phyloP scores from a whole-genome alignment of 2,888 invertebrate genomes.

The Lacanobia wlatinum region DNA sequence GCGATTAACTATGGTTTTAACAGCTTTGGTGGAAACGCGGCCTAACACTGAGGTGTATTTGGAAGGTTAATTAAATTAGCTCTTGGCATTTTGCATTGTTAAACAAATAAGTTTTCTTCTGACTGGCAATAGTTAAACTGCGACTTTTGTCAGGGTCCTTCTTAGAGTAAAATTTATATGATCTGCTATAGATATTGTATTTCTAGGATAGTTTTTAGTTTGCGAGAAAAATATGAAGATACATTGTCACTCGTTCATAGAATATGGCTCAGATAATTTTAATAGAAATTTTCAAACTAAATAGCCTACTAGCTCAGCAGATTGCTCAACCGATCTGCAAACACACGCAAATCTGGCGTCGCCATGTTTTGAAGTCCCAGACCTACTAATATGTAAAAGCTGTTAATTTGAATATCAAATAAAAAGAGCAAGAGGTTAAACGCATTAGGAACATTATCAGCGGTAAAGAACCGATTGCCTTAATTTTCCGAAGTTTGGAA shows the following conservation, averaged over 20 bases:
- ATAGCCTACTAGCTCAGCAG: background rate
- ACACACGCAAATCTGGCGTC: conserved; percentile 30
- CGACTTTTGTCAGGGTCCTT: too few species aligned
- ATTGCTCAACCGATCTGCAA: conserved; percentile 48
- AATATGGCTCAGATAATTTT: conserved; percentile 17
- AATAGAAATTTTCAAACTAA: conserved; percentile 32
- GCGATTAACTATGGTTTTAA: too few species aligned
- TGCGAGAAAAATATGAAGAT: background rate
- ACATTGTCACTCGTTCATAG: background rate
- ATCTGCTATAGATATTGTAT: background rate
- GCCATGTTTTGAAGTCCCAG: conserved; percentile 25
- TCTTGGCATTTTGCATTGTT: background rate
- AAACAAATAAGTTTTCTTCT: background rate
- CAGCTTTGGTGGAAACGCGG: too few species aligned
- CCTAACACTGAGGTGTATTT: background rate
- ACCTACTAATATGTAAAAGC: conserved; percentile 38
- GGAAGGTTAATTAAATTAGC: background rate
- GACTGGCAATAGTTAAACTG: background rate
- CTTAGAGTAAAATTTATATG: too few species aligned
- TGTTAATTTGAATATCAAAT: conserved; percentile 44
- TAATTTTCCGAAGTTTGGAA: conserved; percentile 9
- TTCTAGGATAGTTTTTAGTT: background rate
- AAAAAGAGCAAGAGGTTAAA: conserved; percentile 27
- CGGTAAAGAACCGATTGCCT: conserved; percentile 21
- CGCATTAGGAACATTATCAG: conserved; percentile 21